Base-by-base conservation (phyloP, 2,113 vertebrate species). In the Apaloderma vittatum region DNA sequence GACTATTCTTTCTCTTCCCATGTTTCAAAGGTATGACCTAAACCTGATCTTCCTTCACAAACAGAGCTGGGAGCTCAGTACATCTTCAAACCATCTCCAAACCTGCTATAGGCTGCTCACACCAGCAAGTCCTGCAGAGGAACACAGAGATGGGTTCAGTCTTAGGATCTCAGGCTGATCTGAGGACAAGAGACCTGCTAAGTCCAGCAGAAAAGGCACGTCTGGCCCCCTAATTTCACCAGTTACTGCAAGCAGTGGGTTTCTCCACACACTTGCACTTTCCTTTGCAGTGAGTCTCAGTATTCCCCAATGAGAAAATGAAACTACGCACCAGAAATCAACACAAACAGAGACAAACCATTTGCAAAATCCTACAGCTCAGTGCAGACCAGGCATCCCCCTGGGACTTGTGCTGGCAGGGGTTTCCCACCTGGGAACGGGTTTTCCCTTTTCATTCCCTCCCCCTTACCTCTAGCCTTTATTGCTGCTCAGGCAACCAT, bases 1-100 rank as follows among this genome's bases (percentile, higher is more conserved):
- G 30, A 51, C 16, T 37, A 43, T 17, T 46, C 22, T 58, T 12
- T 58, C 30, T 51, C 20, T 19, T 10, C 2, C 36, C 2, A 7
- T 2, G 6, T 22, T 73, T 75, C 61, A 83, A 90, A 90, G n/a
- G 43, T 37, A 52, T 23, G 66, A 49, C 43, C 22, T 51, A 62
- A 72, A 76, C 24, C 6, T 0, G 1, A 13, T 22, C 43, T 52
- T 86, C 43, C 43, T 68, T 46, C 11, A 22, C 1, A 5, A 73
- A 46, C 19, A 59, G 32, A 59, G 19, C 2, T 5, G 34, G 37
- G 12, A 59, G 46, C 34, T 87, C 57, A 70, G 34, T 30, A 14
- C 0, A 0, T 10, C 37, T 82, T 68, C 51, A 59, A 21, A 46
- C 0, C 0, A 30, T 11, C 29, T 68, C 71, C 72, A 58, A 9